Conservation (phyloP, 2,113 vertebrate genomes). For the Myotis lucifugus region DNA sequence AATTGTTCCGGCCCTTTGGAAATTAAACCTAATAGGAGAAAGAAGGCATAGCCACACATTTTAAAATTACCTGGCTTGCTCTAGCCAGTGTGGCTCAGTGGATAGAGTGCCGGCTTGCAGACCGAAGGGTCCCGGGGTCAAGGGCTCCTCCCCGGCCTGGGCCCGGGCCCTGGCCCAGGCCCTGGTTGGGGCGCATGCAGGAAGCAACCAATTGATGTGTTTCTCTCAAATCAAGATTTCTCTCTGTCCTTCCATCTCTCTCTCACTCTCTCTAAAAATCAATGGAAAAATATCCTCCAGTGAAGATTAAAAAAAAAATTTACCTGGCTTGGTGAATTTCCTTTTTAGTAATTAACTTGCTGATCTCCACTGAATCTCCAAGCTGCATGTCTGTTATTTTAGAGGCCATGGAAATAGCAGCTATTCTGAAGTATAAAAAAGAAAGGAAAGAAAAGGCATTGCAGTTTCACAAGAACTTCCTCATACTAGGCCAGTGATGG, state of each 20-base stretch:
- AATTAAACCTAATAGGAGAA: conserved; percentile 24
- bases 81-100: no score
- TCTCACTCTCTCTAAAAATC: no score
- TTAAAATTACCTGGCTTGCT: conserved; percentile 89
- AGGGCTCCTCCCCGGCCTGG: no score
- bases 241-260: no score
- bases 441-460: neutral
- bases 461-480: neutral
- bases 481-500: neutral
- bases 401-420: conserved; percentile 96
- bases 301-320: neutral
- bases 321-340: conserved; percentile 95
- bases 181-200: no score
- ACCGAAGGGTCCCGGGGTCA: no score
- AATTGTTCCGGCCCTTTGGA: neutral
- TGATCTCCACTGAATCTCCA: conserved; percentile 96
- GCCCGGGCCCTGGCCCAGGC: no score
- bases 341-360: conserved; percentile 94
- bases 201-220: no score
- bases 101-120: no score
- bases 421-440: conserved; percentile 87
- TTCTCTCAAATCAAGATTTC: no score
- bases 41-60: neutral
- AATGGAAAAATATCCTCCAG: no score
- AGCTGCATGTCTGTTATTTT: conserved; percentile 96